Percentiles rank a stretch among this genome's conserved stretches.
Conservation (phyloP, 2,888 invertebrate species). For the Papilio demoleus region DNA sequence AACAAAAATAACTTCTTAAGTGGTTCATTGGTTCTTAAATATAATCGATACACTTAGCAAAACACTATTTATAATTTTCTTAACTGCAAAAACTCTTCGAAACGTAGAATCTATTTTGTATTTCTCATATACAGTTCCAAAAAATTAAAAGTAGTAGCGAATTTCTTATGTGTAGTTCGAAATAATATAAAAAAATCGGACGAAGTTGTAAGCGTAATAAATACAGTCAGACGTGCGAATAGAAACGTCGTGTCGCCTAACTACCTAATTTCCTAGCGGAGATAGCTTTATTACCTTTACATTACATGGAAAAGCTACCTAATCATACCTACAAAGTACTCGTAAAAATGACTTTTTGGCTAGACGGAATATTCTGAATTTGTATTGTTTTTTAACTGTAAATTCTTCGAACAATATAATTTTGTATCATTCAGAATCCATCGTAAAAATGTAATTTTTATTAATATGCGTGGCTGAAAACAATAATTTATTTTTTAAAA, state of each 20-base stretch:
- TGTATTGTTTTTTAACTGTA: background rate
- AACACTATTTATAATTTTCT: no score
- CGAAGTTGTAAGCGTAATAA: background rate
- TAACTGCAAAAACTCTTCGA: no score
- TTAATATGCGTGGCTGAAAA: background rate
- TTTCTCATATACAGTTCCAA: no score
- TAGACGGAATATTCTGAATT: background rate
- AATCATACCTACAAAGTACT: background rate
- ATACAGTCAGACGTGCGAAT: constrained; percentile 19
- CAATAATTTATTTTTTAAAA: constrained; percentile 1
- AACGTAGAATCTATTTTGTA: no score
- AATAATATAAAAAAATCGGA: background rate
- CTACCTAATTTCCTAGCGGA: constrained; percentile 55
- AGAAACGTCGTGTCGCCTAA: constrained; percentile 47
- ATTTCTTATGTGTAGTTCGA: no score
- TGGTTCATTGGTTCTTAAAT: no score
- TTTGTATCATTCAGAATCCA: no score
- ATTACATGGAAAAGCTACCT: constrained; percentile 35
- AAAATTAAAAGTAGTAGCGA: no score
- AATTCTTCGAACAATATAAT: no score
- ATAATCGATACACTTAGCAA: no score
- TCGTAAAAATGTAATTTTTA: no score
- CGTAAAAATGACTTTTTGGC: background rate
- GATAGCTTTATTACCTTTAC: constrained; percentile 46
- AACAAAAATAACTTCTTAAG: no score